Evolutionary conservation across 2,113 vertebrate genomes (phyloP).

Genomic region (Percina caprodes): DNA sequence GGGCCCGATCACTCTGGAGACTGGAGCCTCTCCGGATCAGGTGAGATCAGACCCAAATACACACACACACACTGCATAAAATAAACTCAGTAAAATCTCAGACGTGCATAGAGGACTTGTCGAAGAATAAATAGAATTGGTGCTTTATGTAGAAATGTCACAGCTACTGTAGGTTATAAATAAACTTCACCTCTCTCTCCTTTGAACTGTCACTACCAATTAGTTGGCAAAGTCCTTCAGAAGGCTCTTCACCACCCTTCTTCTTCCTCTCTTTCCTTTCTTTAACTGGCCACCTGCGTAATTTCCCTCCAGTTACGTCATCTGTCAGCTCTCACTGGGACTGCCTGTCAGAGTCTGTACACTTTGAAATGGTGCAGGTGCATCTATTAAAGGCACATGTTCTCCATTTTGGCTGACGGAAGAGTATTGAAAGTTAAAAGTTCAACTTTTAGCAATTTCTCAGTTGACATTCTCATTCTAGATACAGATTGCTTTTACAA

Average conservation of each 20-base stretch:
- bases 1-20: constrained; percentile 94
- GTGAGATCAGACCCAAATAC: constrained; percentile 75
- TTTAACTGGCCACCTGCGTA: constrained; percentile 42
- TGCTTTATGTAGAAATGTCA: constrained; percentile 17
- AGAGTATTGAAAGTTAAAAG: not conserved
- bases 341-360: constrained; percentile 43
- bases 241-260: constrained; percentile 20
- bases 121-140: not conserved
- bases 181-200: constrained; percentile 8
- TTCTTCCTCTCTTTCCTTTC: constrained; percentile 16
- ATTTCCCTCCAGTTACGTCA: constrained; percentile 25
- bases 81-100: not conserved
- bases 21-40: constrained; percentile 96
- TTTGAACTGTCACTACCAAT: constrained; percentile 49
- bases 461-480: not conserved
- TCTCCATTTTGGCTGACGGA: not conserved
- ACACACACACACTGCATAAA: not conserved
- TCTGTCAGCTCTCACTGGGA: constrained; percentile 33
- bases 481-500: not conserved
- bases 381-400: constrained; percentile 31
- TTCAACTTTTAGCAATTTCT: not conserved
- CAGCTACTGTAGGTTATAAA: constrained; percentile 17
- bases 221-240: constrained; percentile 37
- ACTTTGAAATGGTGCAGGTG: constrained; percentile 48
- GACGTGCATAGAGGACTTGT: not conserved